phyloP scores from a whole-genome alignment of 1,140 invertebrate species.

The Rhynchophorus ferrugineus region DNA sequence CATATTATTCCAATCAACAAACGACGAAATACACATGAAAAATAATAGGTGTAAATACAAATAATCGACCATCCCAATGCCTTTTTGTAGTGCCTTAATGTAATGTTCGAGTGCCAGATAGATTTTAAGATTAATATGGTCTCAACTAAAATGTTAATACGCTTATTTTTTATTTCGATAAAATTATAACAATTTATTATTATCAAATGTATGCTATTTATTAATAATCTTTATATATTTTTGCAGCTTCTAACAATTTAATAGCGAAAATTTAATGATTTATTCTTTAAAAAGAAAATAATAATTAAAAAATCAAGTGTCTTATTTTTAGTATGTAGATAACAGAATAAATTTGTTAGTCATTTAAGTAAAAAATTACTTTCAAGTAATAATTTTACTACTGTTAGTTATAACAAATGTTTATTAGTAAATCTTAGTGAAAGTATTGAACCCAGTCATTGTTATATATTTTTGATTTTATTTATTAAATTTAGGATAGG shows the following conservation, averaged over 20 bases:
- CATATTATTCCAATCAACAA: too few relatives aligned
- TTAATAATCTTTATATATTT: neutral
- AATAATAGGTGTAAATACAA: neutral
- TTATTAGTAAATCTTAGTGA: too few relatives aligned
- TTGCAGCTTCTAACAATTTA: neutral
- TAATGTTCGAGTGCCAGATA: conserved; percentile 1
- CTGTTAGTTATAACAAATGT: neutral
- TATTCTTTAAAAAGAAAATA: neutral
- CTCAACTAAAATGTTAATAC: conserved; percentile 18
- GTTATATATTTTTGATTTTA: neutral
- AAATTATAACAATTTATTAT: neutral
- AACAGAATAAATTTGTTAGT: neutral
- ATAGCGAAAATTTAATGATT: neutral
- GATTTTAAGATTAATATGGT: conserved; percentile 8
- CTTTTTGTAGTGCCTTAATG: conserved; percentile 5
- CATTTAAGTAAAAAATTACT: neutral
- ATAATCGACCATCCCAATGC: neutral
- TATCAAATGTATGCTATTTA: neutral
- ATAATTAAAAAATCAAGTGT: neutral
- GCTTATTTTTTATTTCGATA: conserved; percentile 11
- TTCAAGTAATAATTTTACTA: neutral
- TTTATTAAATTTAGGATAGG: neutral
- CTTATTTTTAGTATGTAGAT: neutral
- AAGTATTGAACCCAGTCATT: neutral
- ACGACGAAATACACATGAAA: neutral